A percentile compares a stretch with the other conserved stretches of the same genome.
Conservation (phyloP, 2,888 invertebrate genomes). For the Hyalella azteca region DNA sequence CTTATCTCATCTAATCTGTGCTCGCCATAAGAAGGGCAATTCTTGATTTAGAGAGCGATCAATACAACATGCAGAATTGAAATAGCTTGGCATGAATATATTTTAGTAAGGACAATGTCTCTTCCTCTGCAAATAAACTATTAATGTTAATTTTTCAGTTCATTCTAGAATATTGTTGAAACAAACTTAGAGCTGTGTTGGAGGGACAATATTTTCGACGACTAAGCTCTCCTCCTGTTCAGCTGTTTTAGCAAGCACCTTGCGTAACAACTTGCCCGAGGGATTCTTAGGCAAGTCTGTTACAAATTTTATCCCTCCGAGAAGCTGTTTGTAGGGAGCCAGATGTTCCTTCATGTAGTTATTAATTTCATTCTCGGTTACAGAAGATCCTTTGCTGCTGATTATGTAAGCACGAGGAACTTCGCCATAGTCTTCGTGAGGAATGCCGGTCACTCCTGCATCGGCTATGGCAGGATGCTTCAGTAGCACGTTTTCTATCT, state of each 20-base stretch:
- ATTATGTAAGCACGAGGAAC: conserved; percentile 46
- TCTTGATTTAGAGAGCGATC: no score
- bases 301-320: conserved; percentile 72
- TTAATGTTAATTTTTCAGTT: no score
- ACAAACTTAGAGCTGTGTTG: no score
- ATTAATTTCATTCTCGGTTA: conserved; percentile 18
- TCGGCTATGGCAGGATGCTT: conserved; percentile 45
- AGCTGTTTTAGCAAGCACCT: conserved; percentile 66
- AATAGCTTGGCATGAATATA: no score
- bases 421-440: conserved; percentile 42
- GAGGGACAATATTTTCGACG: no score
- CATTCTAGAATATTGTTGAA: no score
- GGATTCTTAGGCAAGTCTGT: conserved; percentile 76
- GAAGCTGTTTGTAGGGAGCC: conserved; percentile 74
- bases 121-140: no score
- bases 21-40: no score
- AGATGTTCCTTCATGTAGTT: conserved; percentile 16
- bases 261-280: conserved; percentile 78
- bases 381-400: conserved; percentile 15
- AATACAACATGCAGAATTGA: no score
- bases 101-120: no score
- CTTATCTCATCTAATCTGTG: no score
- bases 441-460: conserved; percentile 47
- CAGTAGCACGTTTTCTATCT: conserved; percentile 48
- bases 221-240: no score